phyloP scores from a whole-genome alignment of 2,888 invertebrate species.

The Allygus modestus region DNA sequence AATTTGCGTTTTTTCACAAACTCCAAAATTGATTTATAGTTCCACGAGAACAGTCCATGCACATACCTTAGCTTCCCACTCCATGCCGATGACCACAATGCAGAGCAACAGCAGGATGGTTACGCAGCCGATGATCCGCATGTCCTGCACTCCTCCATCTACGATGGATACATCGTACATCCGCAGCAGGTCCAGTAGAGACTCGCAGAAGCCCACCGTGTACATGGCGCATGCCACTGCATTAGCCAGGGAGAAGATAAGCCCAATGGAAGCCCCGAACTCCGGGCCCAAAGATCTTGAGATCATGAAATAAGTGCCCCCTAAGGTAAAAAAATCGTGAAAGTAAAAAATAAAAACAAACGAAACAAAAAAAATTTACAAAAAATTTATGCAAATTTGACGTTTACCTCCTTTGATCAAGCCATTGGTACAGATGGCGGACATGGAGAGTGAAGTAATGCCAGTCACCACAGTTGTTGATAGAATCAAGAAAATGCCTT shows the following conservation, averaged over 20 bases:
- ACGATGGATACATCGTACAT: constrained; percentile 79
- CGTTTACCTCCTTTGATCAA: constrained; percentile 77
- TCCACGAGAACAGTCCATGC: too few species aligned
- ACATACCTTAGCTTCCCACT: constrained; percentile 94
- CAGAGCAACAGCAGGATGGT: constrained; percentile 89
- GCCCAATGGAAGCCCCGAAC: constrained; percentile 96
- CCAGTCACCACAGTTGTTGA: constrained; percentile 75
- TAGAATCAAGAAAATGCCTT: constrained; percentile 72
- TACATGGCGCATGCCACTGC: constrained; percentile 99
- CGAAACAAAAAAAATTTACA: too few species aligned
- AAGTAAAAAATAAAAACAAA: neutral
- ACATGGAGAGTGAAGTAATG: constrained; percentile 81
- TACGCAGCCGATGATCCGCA: constrained; percentile 90
- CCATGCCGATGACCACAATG: constrained; percentile 96
- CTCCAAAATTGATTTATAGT: too few species aligned
- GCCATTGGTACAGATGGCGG: constrained; percentile 82
- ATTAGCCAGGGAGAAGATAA: constrained; percentile 97
- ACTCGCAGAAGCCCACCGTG: constrained; percentile 98
- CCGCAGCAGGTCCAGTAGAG: constrained; percentile 82
- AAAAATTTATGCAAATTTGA: too few species aligned
- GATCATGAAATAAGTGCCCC: constrained; percentile 99
- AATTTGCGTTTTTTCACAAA: too few species aligned
- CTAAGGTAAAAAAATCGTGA: constrained; percentile 78
- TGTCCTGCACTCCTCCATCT: constrained; percentile 83
- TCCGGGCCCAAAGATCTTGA: constrained; percentile 97